Conservation (phyloP, 92 coral and sea anemone species). For the Epizoanthus stellaris region DNA sequence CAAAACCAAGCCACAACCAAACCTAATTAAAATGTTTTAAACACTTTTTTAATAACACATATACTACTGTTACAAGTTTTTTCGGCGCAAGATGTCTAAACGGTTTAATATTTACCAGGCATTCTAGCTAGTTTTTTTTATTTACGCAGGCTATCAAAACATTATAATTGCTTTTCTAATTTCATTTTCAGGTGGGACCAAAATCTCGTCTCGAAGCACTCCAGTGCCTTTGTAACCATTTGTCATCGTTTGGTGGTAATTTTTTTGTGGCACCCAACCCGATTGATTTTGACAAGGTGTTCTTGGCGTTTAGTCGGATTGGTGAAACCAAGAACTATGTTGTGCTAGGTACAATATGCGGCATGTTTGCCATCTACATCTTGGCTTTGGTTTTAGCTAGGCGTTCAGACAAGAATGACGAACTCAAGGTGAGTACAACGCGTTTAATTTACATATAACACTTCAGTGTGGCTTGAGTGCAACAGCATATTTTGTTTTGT, state of each 20-base stretch:
- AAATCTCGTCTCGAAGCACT: conserved; percentile 58
- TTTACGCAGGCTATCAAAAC: too few species aligned
- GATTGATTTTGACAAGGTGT: conserved; percentile 88
- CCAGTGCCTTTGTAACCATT: conserved; percentile 89
- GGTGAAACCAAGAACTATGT: conserved; percentile 84
- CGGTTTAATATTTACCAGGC: too few species aligned
- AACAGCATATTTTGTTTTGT: background rate
- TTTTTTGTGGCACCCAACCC: conserved; percentile 97
- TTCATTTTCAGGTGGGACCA: conserved; percentile 72
- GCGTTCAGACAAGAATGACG: conserved; percentile 85
- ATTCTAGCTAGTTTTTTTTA: too few species aligned
- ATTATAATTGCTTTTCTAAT: background rate
- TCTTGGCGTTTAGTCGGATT: conserved; percentile 64
- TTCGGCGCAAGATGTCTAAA: too few species aligned
- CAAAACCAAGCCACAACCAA: too few species aligned
- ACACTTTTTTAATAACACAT: too few species aligned
- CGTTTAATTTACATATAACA: too few species aligned
- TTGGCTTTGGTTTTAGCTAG: conserved; percentile 79
- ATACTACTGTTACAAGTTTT: too few species aligned
- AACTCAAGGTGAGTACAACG: conserved; percentile 63
- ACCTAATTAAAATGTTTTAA: too few species aligned
- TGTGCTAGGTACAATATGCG: conserved; percentile 74
- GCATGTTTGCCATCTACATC: conserved; percentile 81
- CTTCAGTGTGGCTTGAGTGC: too few species aligned
- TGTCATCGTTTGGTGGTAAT: conserved; percentile 93